phyloP scores from a whole-genome alignment of 1,140 invertebrate genomes.

The Cataglyphis hispanica region DNA sequence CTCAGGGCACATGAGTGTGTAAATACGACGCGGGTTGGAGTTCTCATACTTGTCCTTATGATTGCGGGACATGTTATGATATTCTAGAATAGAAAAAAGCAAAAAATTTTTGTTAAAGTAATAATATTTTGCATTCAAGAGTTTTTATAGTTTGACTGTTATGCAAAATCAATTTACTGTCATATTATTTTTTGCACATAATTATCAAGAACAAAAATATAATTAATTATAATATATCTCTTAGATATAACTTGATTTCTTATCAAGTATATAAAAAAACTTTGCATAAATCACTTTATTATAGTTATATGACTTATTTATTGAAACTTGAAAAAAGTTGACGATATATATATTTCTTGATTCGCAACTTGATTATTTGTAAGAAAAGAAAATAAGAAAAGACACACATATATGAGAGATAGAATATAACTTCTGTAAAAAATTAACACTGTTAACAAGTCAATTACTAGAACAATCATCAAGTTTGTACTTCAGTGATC shows the following conservation, averaged over 20 bases:
- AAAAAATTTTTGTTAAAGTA: constrained; percentile 43
- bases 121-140: not conserved
- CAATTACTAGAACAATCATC: not conserved
- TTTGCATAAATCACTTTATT: not conserved
- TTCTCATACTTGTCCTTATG: constrained; percentile 91
- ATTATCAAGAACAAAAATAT: not conserved
- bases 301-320: not conserved
- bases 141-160: not conserved
- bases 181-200: not conserved
- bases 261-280: not conserved
- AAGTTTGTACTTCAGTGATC: not conserved
- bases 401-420: not conserved
- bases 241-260: constrained; percentile 2
- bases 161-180: not conserved
- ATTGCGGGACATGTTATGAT: constrained; percentile 89
- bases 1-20: constrained; percentile 97
- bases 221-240: not conserved
- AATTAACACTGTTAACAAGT: constrained; percentile 2
- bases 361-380: not conserved
- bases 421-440: not conserved
- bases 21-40: constrained; percentile 91
- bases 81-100: constrained; percentile 85
- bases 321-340: not conserved
- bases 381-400: not conserved
- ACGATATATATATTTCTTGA: not conserved